A percentile compares a stretch with the other conserved stretches of the same genome.
Conservation (phyloP, 2,888 invertebrate species). For the Drosophila atroscutellata region DNA sequence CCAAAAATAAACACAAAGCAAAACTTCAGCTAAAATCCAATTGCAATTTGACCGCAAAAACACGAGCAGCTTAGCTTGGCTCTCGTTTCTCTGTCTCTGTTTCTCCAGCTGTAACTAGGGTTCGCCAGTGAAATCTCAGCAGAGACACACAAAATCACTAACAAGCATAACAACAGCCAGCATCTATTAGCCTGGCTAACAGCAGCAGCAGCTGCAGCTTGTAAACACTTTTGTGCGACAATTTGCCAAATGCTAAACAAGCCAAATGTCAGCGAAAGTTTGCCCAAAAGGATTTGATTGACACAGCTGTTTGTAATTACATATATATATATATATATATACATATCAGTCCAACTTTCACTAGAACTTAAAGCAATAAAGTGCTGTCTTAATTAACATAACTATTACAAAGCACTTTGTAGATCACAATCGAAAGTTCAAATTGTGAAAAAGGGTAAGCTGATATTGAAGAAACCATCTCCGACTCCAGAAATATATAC, state of each 20-base stretch:
- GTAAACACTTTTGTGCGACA: conserved; percentile 22
- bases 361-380: neutral
- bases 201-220: neutral
- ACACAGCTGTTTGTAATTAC: conserved; percentile 9
- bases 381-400: neutral
- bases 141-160: conserved; percentile 44
- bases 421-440: neutral
- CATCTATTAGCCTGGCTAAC: conserved; percentile 26
- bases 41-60: conserved; percentile 75
- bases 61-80: neutral
- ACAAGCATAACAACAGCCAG: conserved; percentile 19
- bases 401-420: neutral
- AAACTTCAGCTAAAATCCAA: conserved; percentile 56
- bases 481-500: no score
- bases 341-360: neutral
- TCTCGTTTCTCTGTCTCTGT: neutral
- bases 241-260: conserved; percentile 22
- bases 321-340: neutral
- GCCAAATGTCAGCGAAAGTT: conserved; percentile 74
- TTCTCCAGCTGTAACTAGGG: conserved; percentile 8
- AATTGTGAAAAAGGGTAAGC: neutral
- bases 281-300: conserved; percentile 62
- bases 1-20: conserved; percentile 31
- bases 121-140: conserved; percentile 65
- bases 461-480: no score